Percentiles rank a stretch among this genome's conserved stretches.
phyloP scores from a whole-genome alignment of 2,113 vertebrate genomes.

The Anarhynchus alexandrinus region DNA sequence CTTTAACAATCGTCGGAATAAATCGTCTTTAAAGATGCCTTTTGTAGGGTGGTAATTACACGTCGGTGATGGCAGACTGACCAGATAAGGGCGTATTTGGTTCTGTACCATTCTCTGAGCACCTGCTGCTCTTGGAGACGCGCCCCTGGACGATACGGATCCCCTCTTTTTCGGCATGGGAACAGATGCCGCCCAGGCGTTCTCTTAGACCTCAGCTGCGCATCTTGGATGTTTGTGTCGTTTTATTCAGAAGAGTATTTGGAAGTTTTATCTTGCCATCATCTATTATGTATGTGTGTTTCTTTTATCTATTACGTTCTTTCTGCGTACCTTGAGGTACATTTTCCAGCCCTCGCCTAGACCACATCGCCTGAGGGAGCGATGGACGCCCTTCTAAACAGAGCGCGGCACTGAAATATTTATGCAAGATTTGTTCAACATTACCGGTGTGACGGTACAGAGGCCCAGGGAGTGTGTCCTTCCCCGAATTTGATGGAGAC shows the following conservation, averaged over 20 bases:
- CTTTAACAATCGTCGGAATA: rapidly evolving
- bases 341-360: not conserved
- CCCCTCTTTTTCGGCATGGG: not conserved
- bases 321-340: not conserved
- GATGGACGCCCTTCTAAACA: rapidly evolving
- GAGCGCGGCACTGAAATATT: rapidly evolving
- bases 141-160: rapidly evolving
- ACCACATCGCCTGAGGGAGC: rapidly evolving
- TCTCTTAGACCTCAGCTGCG: not conserved
- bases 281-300: not conserved
- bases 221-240: not conserved
- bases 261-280: not conserved
- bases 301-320: not conserved
- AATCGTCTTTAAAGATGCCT: rapidly evolving
- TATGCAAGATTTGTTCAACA: rapidly evolving
- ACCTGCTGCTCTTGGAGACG: not conserved
- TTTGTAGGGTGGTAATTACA: rapidly evolving
- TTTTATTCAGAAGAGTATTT: too few relatives aligned
- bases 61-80: rapidly evolving
- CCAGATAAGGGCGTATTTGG: rapidly evolving
- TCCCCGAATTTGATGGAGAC: not conserved
- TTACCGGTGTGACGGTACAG: not conserved
- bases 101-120: not conserved
- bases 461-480: rapidly evolving
- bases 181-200: rapidly evolving